These are phyloP conservation scores for Naja naja DNA, from an alignment of 2,113 vertebrate species.

Conservation along the genomic window DNA sequence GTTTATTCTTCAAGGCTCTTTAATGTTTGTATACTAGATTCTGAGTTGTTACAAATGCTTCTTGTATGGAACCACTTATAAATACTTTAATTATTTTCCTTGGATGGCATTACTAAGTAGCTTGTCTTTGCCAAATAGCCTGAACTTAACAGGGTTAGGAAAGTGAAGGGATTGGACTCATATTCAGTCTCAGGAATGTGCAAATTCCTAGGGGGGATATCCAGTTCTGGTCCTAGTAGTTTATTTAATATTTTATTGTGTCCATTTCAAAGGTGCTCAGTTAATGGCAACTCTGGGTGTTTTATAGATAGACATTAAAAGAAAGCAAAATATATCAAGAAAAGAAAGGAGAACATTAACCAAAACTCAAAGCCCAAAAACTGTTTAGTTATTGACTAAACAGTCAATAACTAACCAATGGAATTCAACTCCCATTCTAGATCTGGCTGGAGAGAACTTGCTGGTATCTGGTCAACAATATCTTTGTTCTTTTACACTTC, in stretches of 20 bases:
- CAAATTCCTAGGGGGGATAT: not conserved
- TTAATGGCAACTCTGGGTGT: not conserved
- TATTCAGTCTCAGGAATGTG: not conserved
- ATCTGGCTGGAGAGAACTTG: not conserved
- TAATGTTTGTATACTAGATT: not conserved
- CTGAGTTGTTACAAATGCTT: not conserved
- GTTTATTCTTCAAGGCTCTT: not conserved
- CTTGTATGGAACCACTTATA: not conserved
- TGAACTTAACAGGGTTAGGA: not conserved
- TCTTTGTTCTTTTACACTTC: not conserved
- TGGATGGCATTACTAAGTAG: not conserved
- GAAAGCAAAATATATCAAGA: not conserved
- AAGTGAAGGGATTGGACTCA: not conserved
- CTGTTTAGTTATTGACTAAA: no score
- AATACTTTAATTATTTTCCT: not conserved
- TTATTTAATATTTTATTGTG: not conserved
- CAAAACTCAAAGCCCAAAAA: not conserved
- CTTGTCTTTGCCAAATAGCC: not conserved
- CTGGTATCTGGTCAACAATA: not conserved
- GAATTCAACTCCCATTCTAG: not conserved
- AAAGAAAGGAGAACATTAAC: not conserved
- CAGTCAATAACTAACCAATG: not conserved
- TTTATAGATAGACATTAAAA: not conserved
- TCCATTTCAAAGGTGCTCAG: not conserved
- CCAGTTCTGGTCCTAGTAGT: not conserved